Evolutionary conservation across 1,140 invertebrate species (phyloP).

Genomic region (Scaptomyza hsui): DNA sequence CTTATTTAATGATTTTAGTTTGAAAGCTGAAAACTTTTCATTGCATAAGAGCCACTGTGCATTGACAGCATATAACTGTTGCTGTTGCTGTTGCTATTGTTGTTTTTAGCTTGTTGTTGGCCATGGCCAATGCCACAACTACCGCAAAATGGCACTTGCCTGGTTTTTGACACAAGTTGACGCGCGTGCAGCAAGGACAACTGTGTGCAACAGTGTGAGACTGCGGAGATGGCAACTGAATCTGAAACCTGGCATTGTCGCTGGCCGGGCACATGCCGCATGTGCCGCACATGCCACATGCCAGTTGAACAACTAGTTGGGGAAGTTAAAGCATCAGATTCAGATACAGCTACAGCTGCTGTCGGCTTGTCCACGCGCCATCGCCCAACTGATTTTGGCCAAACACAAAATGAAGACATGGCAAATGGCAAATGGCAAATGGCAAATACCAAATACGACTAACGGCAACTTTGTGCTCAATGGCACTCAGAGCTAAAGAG

Average conservation of each 20-base stretch:
- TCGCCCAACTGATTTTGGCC: slow-evolving; percentile 64
- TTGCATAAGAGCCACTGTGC: slow-evolving; percentile 17
- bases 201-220: slow-evolving; percentile 10
- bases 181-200: slow-evolving; percentile 29
- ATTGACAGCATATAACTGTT: slow-evolving; percentile 59
- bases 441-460: slow-evolving; percentile 27
- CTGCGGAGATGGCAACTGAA: slow-evolving; percentile 5
- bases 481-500: slow-evolving; percentile 25
- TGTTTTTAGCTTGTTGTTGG: slow-evolving; percentile 26
- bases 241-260: slow-evolving; percentile 20
- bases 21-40: too few species aligned
- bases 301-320: slow-evolving; percentile 42
- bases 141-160: slow-evolving; percentile 75
- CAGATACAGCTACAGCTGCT: slow-evolving; percentile 17
- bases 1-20: too few species aligned
- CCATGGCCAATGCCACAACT: slow-evolving; percentile 59
- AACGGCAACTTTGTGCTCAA: slow-evolving; percentile 52
- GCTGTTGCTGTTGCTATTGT: slow-evolving; percentile 23
- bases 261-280: slow-evolving; percentile 36
- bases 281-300: slow-evolving; percentile 52
- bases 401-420: slow-evolving; percentile 65
- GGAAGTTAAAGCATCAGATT: not conserved
- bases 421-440: slow-evolving; percentile 22
- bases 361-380: slow-evolving; percentile 45
- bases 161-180: slow-evolving; percentile 70